Conservation (phyloP, 1,140 invertebrate species). For the Trichoplusia ni region DNA sequence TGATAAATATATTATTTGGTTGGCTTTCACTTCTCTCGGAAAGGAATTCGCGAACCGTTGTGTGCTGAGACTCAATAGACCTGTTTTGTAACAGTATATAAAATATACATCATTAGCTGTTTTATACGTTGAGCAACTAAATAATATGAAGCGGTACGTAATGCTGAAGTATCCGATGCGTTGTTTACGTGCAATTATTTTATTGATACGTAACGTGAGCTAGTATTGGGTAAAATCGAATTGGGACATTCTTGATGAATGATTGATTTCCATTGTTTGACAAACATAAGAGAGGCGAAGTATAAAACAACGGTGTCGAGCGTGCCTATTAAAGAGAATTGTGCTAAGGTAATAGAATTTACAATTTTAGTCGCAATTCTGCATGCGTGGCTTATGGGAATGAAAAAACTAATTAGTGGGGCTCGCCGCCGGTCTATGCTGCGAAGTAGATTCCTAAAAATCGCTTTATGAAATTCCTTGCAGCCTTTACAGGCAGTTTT, state of each 20-base stretch:
- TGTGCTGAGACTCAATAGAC: conserved; percentile 31
- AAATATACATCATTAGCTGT: conserved; percentile 17
- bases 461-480: too few species aligned
- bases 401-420: conserved; percentile 13
- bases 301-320: not conserved
- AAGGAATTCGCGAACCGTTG: conserved; percentile 52
- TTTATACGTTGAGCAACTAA: not conserved
- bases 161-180: not conserved
- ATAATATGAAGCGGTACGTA: conserved; percentile 16
- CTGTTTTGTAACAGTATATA: conserved; percentile 35
- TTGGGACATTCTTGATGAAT: conserved; percentile 11
- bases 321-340: conserved; percentile 10
- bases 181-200: conserved; percentile 27
- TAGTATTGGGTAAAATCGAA: conserved; percentile 1
- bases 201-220: conserved; percentile 11
- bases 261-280: conserved; percentile 21
- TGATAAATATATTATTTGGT: conserved; percentile 62
- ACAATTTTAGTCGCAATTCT: conserved; percentile 9
- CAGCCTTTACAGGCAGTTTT: too few species aligned
- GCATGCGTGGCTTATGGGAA: conserved; percentile 16
- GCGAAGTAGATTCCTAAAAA: conserved; percentile 15
- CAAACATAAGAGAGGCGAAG: not conserved
- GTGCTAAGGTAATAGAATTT: not conserved
- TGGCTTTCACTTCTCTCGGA: conserved; percentile 63
- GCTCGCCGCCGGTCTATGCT: conserved; percentile 7